Conservation (phyloP, 1,140 invertebrate genomes). For the Pogonomyrmex californicus region DNA sequence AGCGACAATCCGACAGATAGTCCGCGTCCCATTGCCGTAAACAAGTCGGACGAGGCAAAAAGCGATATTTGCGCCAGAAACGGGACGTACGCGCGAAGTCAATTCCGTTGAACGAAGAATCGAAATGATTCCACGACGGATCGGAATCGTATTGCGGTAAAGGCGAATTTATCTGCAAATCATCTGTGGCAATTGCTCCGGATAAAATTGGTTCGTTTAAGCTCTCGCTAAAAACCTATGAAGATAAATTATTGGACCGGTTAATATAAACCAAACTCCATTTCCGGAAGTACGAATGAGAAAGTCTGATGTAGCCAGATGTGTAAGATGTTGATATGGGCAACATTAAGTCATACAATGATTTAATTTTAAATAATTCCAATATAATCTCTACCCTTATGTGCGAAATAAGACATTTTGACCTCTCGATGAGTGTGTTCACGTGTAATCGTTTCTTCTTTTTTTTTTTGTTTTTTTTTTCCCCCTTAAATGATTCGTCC, state of each 20-base stretch:
- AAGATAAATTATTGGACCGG: background rate
- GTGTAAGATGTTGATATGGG: too few species aligned
- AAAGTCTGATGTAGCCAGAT: background rate
- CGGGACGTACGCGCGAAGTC: conserved; percentile 11
- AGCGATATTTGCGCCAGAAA: conserved; percentile 50
- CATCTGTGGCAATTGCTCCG: background rate
- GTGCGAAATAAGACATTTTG: background rate
- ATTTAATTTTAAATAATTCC: conserved; percentile 15
- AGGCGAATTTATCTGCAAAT: conserved; percentile 24
- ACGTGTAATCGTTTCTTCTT: background rate
- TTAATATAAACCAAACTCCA: background rate
- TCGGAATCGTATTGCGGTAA: conserved; percentile 16
- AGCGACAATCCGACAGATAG: conserved; percentile 57
- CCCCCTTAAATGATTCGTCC: conserved; percentile 16
- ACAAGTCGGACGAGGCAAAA: conserved; percentile 45
- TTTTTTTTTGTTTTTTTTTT: conserved; percentile 40
- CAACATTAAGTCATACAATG: background rate
- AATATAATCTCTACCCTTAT: background rate
- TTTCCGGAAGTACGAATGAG: background rate
- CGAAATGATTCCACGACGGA: conserved; percentile 47
- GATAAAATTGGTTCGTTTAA: background rate
- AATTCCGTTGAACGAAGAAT: conserved; percentile 20
- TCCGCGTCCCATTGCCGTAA: conserved; percentile 35
- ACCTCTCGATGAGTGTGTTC: background rate
- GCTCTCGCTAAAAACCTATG: background rate